Conservation (phyloP, 2,888 invertebrate genomes). For the Melipona beecheii region DNA sequence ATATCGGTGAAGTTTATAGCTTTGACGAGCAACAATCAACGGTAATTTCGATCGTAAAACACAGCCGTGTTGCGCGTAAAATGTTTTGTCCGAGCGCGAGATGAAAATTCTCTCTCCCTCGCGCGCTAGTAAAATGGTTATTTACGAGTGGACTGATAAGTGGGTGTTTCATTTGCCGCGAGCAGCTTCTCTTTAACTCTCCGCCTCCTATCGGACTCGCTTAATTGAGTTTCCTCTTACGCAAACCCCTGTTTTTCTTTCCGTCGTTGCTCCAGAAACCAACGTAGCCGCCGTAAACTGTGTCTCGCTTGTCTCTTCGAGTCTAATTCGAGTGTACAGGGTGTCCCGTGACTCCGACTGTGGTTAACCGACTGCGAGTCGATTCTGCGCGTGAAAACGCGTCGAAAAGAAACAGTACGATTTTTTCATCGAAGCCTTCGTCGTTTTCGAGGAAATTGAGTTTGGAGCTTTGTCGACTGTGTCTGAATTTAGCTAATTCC, state of each 20-base stretch:
- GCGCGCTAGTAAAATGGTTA: conserved; percentile 1
- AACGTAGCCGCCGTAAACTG: neutral
- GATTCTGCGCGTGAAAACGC: no score
- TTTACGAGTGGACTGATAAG: conserved; percentile 33
- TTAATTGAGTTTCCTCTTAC: conserved; percentile 10
- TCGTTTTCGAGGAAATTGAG: no score
- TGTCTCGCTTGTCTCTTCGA: neutral
- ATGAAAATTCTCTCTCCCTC: neutral
- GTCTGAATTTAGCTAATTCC: no score
- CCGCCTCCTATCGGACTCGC: conserved; percentile 4
- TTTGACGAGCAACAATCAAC: neutral
- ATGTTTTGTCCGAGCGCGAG: neutral
- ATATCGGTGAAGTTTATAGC: neutral
- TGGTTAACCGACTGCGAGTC: no score
- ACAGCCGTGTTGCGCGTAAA: neutral
- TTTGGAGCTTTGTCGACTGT: no score
- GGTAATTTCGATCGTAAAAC: conserved; percentile 5
- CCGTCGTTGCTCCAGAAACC: neutral
- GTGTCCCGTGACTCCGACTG: no score
- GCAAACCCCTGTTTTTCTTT: conserved; percentile 3
- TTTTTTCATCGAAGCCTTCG: no score
- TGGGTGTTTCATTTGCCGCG: neutral
- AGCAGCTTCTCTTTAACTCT: conserved; percentile 19
- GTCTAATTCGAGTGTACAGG: neutral
- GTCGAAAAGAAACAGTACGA: no score